phyloP scores from a whole-genome alignment of 2,888 invertebrate species.

The Alloscopus bannaensis region DNA sequence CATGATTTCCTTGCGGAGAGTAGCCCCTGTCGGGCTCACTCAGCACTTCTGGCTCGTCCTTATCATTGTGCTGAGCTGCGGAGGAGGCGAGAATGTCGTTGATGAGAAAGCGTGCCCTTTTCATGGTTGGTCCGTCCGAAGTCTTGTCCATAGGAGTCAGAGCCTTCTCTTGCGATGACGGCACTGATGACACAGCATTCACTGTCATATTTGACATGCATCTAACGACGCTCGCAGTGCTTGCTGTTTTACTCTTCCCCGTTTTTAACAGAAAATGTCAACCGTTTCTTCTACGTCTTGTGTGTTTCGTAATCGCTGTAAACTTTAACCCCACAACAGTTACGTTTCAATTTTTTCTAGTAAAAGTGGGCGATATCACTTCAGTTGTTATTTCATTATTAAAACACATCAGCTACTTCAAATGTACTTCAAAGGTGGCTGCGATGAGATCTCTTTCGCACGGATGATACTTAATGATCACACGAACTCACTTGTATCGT shows the following conservation, averaged over 20 bases:
- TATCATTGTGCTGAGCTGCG: slow-evolving; percentile 46
- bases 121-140: slow-evolving; percentile 70
- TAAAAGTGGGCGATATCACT: not conserved
- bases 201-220: slow-evolving; percentile 73
- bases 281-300: not conserved
- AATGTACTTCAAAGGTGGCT: not conserved
- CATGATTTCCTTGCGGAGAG: slow-evolving; percentile 56
- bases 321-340: not conserved
- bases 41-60: slow-evolving; percentile 57
- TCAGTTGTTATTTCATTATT: not conserved
- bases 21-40: slow-evolving; percentile 49
- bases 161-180: slow-evolving; percentile 72
- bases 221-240: slow-evolving; percentile 44
- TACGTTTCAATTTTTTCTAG: not conserved
- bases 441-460: slow-evolving; percentile 9
- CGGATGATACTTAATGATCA: not conserved
- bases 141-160: slow-evolving; percentile 71
- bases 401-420: too few relatives aligned
- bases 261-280: not conserved
- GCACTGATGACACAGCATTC: slow-evolving; percentile 70
- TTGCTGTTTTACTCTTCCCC: not conserved
- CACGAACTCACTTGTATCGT: not conserved
- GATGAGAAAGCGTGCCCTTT: slow-evolving; percentile 86
- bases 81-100: slow-evolving; percentile 85
- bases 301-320: not conserved